These are phyloP conservation scores for Rosalia funebris DNA, from an alignment of 2,888 invertebrate genomes.

Conservation along the genomic window DNA sequence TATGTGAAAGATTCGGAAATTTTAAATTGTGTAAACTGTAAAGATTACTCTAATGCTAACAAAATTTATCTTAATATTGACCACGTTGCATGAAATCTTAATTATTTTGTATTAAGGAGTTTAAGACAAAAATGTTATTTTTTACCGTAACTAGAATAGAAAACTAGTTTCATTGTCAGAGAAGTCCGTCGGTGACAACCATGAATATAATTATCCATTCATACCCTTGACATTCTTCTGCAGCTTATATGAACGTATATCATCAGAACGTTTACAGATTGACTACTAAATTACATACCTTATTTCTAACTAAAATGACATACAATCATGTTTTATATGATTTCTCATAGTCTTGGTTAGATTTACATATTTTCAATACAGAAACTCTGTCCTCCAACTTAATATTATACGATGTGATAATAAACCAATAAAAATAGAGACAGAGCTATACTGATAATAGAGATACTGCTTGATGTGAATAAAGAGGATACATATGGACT, in stretches of 20 bases:
- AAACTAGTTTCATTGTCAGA: not conserved
- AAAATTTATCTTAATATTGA: not conserved
- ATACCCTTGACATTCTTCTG: not conserved
- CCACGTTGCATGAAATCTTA: not conserved
- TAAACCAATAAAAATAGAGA: not conserved
- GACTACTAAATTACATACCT: not conserved
- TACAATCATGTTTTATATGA: not conserved
- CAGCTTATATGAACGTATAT: not conserved
- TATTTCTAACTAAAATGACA: not conserved
- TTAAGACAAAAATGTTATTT: not conserved
- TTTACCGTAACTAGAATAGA: not conserved
- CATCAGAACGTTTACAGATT: not conserved
- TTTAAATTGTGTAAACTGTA: not conserved
- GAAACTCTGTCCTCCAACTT: not conserved
- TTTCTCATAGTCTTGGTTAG: not conserved
- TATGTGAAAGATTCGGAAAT: not conserved
- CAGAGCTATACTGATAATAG: not conserved
- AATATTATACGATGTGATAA: not conserved
- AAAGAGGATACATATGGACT: not conserved
- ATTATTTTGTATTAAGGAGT: not conserved
- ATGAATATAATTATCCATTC: not conserved
- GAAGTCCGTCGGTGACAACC: not conserved
- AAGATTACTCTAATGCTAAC: not conserved
- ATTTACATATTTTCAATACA: not conserved
- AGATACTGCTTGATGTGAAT: not conserved